Evolutionary conservation across 1,140 invertebrate species (phyloP), one percentile per base, ranked within the genome.

Genomic region (Drosophila chauvacae): DNA sequence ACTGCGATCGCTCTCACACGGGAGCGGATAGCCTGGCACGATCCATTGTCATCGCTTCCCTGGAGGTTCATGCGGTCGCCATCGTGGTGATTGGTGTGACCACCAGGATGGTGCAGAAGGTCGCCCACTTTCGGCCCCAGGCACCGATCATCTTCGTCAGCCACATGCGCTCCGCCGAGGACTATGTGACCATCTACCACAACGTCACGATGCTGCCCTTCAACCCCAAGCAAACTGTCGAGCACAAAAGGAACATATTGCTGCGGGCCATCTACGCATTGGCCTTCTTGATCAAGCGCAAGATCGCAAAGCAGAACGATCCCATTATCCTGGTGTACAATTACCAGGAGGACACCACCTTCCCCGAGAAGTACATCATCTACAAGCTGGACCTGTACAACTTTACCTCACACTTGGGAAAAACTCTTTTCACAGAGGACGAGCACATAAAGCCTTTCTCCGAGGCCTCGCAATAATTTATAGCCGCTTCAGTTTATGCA

Each of bases 41-140:
- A 0, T 56, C 86, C 0, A 51, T 76, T 18, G 84, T 74, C 4
- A 45, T 60, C 6, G 87, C 91, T 13, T 81, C 91, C 30, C n/a
- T 85, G 26, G 90, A 92, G 47, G 48, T 77, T 7, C 26, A 82
- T 1, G 91, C 84, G 4, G 73, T 60, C 4, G 69, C 84, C 14
- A 91, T 92, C 23, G 41, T 92, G 2, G 79, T 92, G 2, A 80
- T 80, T 9, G 79, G 86, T 4, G 53, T 80, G 7, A 84, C 87
- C 10, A 79, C 87, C 0, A 76, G 87, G 3, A 91, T 92, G 86
- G 90, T 88, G 3, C 80, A 90, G 33, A 91, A 92, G 63, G 57
- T 92, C 0, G 56, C 91, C 2, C 91, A 92, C 50, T 92, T 83
- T 50, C 71, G 91, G 7, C 90, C 91, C 0, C 66, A 58, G 11